A percentile compares a stretch with the other conserved stretches of the same genome.
Evolutionary conservation across 2,113 vertebrate species (phyloP).

Genomic region (Acrocephalus arundinaceus): DNA sequence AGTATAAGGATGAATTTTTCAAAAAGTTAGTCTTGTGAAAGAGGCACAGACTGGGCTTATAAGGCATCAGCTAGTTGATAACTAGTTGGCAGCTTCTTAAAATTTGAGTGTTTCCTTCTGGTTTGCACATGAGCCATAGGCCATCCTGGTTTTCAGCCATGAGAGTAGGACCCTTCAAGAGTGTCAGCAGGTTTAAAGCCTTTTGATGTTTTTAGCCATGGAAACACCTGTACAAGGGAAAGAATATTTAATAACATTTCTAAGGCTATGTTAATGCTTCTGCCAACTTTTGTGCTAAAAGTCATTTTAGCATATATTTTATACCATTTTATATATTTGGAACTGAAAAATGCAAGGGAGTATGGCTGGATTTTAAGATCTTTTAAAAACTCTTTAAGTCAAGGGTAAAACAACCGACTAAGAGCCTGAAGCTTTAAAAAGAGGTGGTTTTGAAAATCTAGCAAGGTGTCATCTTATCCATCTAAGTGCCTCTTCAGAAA

Average conservation of each 20-base stretch:
- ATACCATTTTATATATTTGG: background rate
- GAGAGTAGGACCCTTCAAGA: background rate
- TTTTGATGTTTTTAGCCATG: background rate
- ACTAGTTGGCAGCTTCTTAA: background rate
- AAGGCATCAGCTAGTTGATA: background rate
- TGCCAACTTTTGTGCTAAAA: background rate
- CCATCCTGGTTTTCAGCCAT: background rate
- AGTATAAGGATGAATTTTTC: background rate
- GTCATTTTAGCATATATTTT: too few species aligned
- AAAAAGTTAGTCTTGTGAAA: background rate
- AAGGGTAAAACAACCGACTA: background rate
- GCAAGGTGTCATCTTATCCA: background rate
- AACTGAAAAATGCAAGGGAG: background rate
- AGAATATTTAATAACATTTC: background rate
- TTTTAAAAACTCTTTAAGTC: background rate
- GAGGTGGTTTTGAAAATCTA: background rate
- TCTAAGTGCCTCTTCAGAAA: background rate
- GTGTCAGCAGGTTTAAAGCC: background rate
- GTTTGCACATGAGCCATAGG: background rate
- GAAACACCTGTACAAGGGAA: background rate
- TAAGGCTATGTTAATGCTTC: background rate
- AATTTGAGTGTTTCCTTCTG: background rate
- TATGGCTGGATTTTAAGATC: background rate
- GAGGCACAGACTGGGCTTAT: background rate
- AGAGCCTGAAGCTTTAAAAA: background rate